Evolutionary conservation across 2,113 vertebrate genomes (phyloP), one percentile per base, ranked within the genome.

Genomic region (Cyprinodon tularosa): DNA sequence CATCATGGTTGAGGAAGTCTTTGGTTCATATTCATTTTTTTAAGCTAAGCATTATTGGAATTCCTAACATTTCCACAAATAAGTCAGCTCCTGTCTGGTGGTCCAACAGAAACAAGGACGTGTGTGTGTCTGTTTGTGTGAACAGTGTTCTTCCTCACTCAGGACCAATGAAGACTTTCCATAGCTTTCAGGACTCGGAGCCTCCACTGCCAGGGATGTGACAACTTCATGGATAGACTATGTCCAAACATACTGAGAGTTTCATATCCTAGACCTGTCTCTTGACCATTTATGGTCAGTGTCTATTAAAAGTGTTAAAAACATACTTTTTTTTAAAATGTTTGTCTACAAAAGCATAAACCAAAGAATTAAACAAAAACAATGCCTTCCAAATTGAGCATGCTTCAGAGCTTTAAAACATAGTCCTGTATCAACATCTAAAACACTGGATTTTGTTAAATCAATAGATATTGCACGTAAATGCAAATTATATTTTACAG

Each of bases 51-150:
- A 91, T 93, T 88, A 85, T 88, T 92, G 71, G 77, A 94, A 94
- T 95, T 94, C 92, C 90, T 91, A 75, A 92, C 90, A 93, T 93
- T 93, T 94, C 86, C 90, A 92, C 91, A 94, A 93, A 93, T 93
- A 93, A 91, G 84, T 90, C 84, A 91, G 92, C 91, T 93, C 90
- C 89, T 88, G 78, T 66, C 4, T 4, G 47, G 64, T 72, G 39
- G 75, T 93, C 91, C 91, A 94, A 95, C 83, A 92, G 92, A 90
- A 94, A 93, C 92, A 93, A 84, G 69, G 9, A 65, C 83, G 78
- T 84, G 83, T 87, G 82, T 86, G 71, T 74, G 67, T 69, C 68
- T 74, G 79, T 84, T 81, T 87, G 82, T 86, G 71, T 74, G 67
- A 68, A 70, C 72, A 77, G 84, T 87, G 63, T 83, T 87, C 88